These are phyloP conservation scores for Euzetes globulus DNA, from an alignment of 2,888 invertebrate species.

Conservation along the genomic window DNA sequence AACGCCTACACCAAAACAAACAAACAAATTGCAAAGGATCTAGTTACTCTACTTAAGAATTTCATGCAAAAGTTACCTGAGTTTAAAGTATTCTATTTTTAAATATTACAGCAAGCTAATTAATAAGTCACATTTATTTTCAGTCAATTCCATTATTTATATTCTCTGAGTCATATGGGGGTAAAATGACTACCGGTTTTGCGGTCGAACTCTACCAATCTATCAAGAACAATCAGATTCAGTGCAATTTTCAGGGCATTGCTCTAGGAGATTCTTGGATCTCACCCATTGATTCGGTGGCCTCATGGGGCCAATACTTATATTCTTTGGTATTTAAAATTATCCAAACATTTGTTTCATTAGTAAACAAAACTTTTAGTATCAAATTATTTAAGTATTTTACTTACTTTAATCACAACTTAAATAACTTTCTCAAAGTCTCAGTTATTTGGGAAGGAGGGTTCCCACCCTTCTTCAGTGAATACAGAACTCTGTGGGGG, in stretches of 20 bases:
- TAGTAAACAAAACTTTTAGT: too few species aligned
- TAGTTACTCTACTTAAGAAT: slow-evolving; percentile 62
- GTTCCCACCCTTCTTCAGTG: too few species aligned
- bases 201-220: slow-evolving; percentile 57
- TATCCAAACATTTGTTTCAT: not conserved
- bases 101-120: not conserved
- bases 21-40: slow-evolving; percentile 63
- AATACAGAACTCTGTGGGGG: too few species aligned
- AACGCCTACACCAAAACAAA: slow-evolving; percentile 55
- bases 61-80: slow-evolving; percentile 62
- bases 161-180: slow-evolving; percentile 83
- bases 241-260: slow-evolving; percentile 66
- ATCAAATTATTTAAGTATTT: too few species aligned
- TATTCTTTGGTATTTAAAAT: slow-evolving; percentile 57
- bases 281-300: slow-evolving; percentile 71
- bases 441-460: too few species aligned
- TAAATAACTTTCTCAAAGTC: too few species aligned
- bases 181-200: slow-evolving; percentile 84
- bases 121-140: slow-evolving; percentile 17
- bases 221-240: slow-evolving; percentile 57
- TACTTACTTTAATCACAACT: too few species aligned
- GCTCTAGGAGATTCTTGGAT: slow-evolving; percentile 85
- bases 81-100: slow-evolving; percentile 51
- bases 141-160: slow-evolving; percentile 68
- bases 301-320: slow-evolving; percentile 73